Evolutionary conservation across 2,888 invertebrate species (phyloP), one percentile per base, ranked within the genome.

Genomic region (Brachyopa scutellaris): DNA sequence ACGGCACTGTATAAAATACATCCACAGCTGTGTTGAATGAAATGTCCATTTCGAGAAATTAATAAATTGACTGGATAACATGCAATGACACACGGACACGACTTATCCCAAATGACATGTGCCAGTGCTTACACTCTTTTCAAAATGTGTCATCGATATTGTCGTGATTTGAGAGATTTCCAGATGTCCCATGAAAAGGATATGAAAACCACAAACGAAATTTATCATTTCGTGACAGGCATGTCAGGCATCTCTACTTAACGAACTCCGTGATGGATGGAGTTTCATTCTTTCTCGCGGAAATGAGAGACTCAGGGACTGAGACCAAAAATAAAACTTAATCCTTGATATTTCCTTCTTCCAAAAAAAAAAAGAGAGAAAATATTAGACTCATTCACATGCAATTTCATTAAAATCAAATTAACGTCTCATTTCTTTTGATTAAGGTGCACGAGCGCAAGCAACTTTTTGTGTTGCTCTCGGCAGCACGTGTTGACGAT

Each of bases 381-480:
- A 59, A 59, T 33, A 47, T 61, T 64, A 26, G 36, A 38, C 17
- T 36, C 62, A 49, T 64, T 38, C 62, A 38, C 49, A 26, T 38
- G 62, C 49, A 26, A 61, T 47, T 47, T 47, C 61, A 47, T 61
- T 61, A 31, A 45, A 49, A 21, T 49, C 47, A 49, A 49, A 64
- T 49, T 64, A 26, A 64, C 38, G 49, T 64, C 38, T 64, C 49
- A 64, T 49, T 64, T 49, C 17, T 38, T 38, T 23, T 64, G 36
- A 38, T 64, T 64, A 64, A 8, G 36, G 17, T 6, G 26, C 23
- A 17, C 23, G 8, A 7, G 19, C 33, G 1, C 7, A 11, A 2
- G n/a, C 3, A 11, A 9, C 29, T 5, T 11, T 19, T 33, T 31
- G 53, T 53, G 19, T 31, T 17, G n/a, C 2, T 21, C 42, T 21